Evolutionary conservation across 1,140 invertebrate genomes (phyloP).

Genomic region (Euura lappo): DNA sequence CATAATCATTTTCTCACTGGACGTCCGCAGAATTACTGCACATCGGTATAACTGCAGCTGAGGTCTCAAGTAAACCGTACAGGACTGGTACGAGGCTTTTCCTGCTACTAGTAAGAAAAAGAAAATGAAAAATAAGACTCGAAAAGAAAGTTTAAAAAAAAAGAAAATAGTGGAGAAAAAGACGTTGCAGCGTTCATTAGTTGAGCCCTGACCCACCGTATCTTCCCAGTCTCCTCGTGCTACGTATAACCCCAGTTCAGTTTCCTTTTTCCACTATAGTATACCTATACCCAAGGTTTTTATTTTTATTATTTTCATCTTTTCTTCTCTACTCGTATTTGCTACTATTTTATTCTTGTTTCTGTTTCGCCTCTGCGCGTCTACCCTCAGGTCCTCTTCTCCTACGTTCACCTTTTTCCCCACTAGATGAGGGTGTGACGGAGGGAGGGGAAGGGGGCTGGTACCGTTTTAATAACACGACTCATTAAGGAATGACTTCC

Average conservation of each 20-base stretch:
- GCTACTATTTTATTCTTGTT: neutral
- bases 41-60: too few relatives aligned
- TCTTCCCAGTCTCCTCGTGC: too few relatives aligned
- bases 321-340: neutral
- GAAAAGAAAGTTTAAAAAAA: neutral
- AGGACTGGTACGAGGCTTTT: too few relatives aligned
- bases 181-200: neutral
- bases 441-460: too few relatives aligned
- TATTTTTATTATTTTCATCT: neutral
- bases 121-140: neutral
- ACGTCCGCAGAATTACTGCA: too few relatives aligned
- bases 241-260: neutral
- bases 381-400: neutral
- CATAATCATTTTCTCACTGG: too few relatives aligned
- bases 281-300: too few relatives aligned
- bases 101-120: neutral
- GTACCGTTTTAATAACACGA: neutral
- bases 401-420: neutral
- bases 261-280: neutral
- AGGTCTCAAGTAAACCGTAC: too few relatives aligned
- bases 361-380: neutral
- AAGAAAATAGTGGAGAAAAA: neutral
- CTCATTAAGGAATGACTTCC: conserved; percentile 7
- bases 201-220: neutral
- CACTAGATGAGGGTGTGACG: too few relatives aligned